A percentile compares a stretch with the other conserved stretches of the same genome.
Conservation (phyloP, 2,797 vertebrate species). For the Cossypha niveicapilla region DNA sequence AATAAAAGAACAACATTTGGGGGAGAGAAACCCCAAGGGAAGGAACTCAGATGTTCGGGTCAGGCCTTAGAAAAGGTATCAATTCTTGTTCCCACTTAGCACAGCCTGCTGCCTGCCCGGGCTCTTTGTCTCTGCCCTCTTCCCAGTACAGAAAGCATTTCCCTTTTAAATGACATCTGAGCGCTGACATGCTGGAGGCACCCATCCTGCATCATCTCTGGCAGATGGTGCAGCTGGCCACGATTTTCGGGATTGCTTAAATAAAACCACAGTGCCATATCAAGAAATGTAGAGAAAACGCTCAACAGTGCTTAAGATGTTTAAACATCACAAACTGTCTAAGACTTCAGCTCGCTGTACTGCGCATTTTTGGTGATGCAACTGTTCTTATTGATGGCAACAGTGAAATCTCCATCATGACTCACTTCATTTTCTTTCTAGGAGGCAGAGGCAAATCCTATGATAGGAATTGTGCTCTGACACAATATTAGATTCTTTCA, state of each 20-base stretch:
- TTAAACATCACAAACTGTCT: conserved; percentile 68
- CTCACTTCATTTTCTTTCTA: not conserved
- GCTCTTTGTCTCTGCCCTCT: conserved; percentile 61
- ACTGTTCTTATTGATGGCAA: not conserved
- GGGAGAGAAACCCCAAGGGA: conserved; percentile 44
- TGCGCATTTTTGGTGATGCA: conserved; percentile 35
- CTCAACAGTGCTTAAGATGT: conserved; percentile 66
- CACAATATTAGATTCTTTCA: not conserved
- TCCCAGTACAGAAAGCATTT: conserved; percentile 56
- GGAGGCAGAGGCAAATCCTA: not conserved
- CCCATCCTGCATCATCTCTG: conserved; percentile 67
- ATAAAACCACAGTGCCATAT: conserved; percentile 63
- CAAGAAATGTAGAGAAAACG: conserved; percentile 61
- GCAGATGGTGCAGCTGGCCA: conserved; percentile 69
- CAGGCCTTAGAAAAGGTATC: conserved; percentile 66
- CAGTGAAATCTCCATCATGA: not conserved
- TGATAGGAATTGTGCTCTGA: not conserved
- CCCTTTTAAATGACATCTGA: conserved; percentile 71
- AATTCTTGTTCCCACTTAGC: conserved; percentile 67
- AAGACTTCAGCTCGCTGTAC: not conserved
- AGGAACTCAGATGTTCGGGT: conserved; percentile 64
- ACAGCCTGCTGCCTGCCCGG: conserved; percentile 45
- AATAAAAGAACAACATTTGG: conserved; percentile 18
- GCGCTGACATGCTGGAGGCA: conserved; percentile 66
- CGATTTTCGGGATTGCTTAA: conserved; percentile 64